Percentiles rank a stretch among this genome's conserved stretches.
These are phyloP conservation scores for Sciurus vulgaris DNA, from an alignment of 2,797 vertebrate genomes.

Conservation along the genomic window DNA sequence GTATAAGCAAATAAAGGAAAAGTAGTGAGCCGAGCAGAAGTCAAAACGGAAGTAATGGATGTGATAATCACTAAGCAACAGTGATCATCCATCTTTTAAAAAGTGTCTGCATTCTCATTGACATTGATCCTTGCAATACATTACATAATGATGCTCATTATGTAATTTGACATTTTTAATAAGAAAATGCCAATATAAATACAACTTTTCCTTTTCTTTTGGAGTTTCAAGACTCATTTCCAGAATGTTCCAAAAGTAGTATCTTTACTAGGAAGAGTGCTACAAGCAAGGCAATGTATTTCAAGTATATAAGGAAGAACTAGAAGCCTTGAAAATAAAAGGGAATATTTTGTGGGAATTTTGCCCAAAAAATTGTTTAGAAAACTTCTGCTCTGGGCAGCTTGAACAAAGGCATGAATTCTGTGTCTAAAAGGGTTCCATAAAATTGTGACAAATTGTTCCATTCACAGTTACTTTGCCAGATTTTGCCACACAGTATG, in stretches of 20 bases:
- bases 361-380: slow-evolving; percentile 61
- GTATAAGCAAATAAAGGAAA: neutral
- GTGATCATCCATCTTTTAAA: neutral
- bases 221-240: slow-evolving; percentile 28
- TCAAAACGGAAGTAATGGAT: neutral
- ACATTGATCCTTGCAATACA: neutral
- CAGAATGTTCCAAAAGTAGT: neutral
- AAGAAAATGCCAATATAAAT: slow-evolving; percentile 11
- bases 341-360: slow-evolving; percentile 35
- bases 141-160: neutral
- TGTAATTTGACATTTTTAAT: neutral
- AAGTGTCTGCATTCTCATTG: neutral
- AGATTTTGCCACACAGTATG: slow-evolving; percentile 78
- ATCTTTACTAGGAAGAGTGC: neutral
- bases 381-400: slow-evolving; percentile 39
- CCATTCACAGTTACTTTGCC: slow-evolving; percentile 72
- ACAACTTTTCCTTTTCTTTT: slow-evolving; percentile 45
- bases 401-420: slow-evolving; percentile 56
- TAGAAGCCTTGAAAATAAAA: slow-evolving; percentile 59
- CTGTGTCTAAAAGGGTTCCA: slow-evolving; percentile 51
- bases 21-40: neutral
- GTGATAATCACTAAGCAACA: neutral
- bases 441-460: slow-evolving; percentile 78
- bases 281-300: neutral
- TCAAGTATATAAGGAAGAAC: neutral